Percentiles rank a stretch among this genome's conserved stretches.
Conservation (phyloP, 2,797 vertebrate genomes). For the Tympanoctomys barrerae region DNA sequence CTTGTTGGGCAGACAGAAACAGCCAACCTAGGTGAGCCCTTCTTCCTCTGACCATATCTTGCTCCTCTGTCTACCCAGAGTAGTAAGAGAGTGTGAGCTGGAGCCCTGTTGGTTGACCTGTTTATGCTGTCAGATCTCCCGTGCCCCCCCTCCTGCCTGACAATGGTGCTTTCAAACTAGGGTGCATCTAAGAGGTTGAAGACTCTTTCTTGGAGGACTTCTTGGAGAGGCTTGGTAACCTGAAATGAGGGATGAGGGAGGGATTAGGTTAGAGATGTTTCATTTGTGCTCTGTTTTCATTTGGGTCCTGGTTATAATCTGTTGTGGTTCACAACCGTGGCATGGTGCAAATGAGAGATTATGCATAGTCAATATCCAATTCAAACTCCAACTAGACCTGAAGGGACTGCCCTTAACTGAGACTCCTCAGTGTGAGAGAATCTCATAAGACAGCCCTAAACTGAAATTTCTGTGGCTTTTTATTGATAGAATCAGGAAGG, state of each 20-base stretch:
- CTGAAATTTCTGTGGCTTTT: not conserved
- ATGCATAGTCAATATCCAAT: not conserved
- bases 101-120: not conserved
- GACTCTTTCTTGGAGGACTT: not conserved
- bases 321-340: not conserved
- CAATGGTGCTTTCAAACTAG: not conserved
- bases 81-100: not conserved
- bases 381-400: not conserved
- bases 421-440: not conserved
- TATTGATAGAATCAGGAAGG: not conserved
- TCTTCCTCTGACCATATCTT: not conserved
- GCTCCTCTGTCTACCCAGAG: accelerated
- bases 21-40: not conserved
- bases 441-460: not conserved
- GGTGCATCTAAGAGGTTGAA: not conserved
- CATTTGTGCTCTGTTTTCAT: not conserved
- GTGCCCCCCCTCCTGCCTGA: accelerated
- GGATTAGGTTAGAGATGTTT: not conserved
- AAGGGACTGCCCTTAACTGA: not conserved
- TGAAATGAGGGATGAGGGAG: not conserved
- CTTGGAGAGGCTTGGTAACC: not conserved
- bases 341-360: not conserved
- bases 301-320: not conserved
- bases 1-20: not conserved
- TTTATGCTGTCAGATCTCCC: not conserved